A percentile compares a stretch with the other conserved stretches of the same genome.
phyloP scores from a whole-genome alignment of 2,888 invertebrate genomes.

The Thecocarcelia acutangulata region DNA sequence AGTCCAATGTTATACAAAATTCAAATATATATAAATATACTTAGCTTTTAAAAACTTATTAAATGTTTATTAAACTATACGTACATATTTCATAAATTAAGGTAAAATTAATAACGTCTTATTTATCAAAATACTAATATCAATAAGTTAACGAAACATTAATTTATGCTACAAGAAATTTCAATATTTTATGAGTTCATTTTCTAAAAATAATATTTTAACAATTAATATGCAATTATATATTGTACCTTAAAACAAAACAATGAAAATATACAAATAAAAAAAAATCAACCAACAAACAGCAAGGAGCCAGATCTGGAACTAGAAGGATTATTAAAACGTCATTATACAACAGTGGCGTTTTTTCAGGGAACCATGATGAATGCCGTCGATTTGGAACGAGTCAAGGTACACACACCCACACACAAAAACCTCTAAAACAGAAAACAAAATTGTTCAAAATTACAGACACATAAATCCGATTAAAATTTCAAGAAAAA shows the following conservation, averaged over 20 bases:
- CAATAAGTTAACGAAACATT: no score
- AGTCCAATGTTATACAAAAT: no score
- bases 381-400: constrained; percentile 99
- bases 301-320: constrained; percentile 99
- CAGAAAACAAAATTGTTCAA: not conserved
- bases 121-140: no score
- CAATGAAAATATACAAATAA: constrained; percentile 6
- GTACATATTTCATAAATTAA: no score
- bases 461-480: constrained; percentile 28
- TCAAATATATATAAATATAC: no score
- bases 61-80: no score
- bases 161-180: no score
- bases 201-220: constrained; percentile 11
- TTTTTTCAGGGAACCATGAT: constrained; percentile 99
- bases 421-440: constrained; percentile 9
- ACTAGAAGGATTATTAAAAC: constrained; percentile 99
- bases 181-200: no score
- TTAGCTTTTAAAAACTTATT: no score
- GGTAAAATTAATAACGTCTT: no score
- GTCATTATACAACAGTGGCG: constrained; percentile 99
- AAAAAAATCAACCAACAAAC: constrained; percentile 81
- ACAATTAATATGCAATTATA: constrained; percentile 17
- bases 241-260: constrained; percentile 24
- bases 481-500: not conserved
- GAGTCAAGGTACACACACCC: constrained; percentile 94